Base-by-base conservation (phyloP, 2,113 vertebrate species). In the Triplophysa dalaica region DNA sequence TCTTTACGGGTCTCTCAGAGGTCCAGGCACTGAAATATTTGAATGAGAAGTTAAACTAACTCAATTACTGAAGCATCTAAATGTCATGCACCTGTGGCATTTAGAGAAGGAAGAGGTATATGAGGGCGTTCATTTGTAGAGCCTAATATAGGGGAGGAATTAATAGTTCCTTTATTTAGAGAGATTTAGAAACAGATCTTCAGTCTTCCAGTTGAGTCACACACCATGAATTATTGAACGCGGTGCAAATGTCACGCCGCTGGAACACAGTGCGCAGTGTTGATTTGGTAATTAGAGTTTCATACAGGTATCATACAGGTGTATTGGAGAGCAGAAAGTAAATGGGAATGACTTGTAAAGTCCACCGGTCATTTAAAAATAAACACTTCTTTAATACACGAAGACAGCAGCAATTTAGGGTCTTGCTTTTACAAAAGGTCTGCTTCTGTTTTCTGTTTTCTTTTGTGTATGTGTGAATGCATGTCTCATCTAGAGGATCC, bases 171-270 rank as follows among this genome's bases (percentile, higher is more conserved):
- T 87, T 89, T 89, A 89, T 91, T 92, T 89, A 90, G 82, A 86
- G 90, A 87, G 88, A 85, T 90, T 86, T 85, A 82, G 86, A 86
- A 83, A 85, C 83, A 83, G 86, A 81, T 82, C 87, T 86, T 80
- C 81, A 77, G 70, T 75, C 41, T 9, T 63, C 33, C 43, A 58
- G 60, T 8, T 38, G 87, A 89, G 85, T 82, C 67, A 81, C 68
- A 50, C 62, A 38, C 19, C 45, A 92, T 92, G 90, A 91, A 93
- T 92, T 92, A 92, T 93, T 92, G 90, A 93, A 89, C 88, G 89
- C 89, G 74, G 90, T 89, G 88, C 89, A 94, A 94, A 94, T 94
- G 91, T 92, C 91, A 92, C 88, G 91, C 90, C 76, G 82, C 84
- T 88, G 87, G 83, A 81, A 91, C 93, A 90, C 88, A 87, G 88